These are phyloP conservation scores for Halcyon smyrnensis DNA, from an alignment of 2,797 vertebrate genomes.

Conservation along the genomic window DNA sequence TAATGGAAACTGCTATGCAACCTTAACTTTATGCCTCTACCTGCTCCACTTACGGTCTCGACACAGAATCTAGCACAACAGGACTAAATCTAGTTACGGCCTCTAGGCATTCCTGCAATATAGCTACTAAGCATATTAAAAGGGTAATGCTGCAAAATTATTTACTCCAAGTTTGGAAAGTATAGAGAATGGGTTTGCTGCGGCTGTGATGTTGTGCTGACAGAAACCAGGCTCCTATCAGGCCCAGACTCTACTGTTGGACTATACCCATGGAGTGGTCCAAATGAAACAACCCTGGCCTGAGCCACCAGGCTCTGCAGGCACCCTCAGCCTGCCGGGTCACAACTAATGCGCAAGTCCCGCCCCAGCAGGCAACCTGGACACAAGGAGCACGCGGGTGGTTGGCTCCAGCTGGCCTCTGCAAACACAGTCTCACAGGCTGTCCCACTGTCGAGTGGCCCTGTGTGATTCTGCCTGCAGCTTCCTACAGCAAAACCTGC, in stretches of 20 bases:
- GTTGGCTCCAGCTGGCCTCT: background rate
- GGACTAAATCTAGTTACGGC: conserved; percentile 22
- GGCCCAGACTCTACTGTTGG: background rate
- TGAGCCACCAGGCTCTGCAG: background rate
- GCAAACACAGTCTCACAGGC: background rate
- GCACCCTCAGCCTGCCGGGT: background rate
- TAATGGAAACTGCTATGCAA: conserved; percentile 42
- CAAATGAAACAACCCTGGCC: background rate
- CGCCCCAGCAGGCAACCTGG: background rate
- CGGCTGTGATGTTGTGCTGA: background rate
- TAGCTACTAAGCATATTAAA: background rate
- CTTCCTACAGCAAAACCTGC: background rate
- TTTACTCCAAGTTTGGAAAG: background rate
- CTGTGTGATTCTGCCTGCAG: background rate
- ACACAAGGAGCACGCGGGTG: background rate
- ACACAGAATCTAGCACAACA: conserved; percentile 21
- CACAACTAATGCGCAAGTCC: fast-evolving
- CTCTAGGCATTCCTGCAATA: conserved; percentile 9
- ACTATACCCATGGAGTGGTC: fast-evolving
- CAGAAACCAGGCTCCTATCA: fast-evolving
- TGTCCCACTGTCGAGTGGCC: background rate
- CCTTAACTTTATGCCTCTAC: conserved; percentile 58
- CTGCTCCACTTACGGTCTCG: conserved; percentile 26
- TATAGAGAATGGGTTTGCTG: background rate
- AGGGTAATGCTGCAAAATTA: background rate